A percentile compares a stretch with the other conserved stretches of the same genome.
Conservation (phyloP, 2,888 invertebrate species). For the Tachina lurida region DNA sequence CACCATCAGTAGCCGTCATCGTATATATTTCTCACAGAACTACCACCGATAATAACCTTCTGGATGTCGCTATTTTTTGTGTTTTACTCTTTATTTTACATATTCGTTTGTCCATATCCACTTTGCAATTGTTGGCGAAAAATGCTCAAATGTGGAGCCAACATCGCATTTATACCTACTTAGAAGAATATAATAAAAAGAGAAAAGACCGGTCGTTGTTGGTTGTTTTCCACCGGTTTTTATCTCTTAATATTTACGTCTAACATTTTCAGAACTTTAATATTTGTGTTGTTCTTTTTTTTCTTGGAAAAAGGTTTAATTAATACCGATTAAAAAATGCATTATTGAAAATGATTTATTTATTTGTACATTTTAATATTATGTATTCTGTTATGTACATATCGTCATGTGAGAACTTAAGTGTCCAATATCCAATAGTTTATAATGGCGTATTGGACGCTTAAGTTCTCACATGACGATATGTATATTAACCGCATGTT, state of each 20-base stretch:
- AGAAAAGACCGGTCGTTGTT: constrained; percentile 51
- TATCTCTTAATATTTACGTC: background rate
- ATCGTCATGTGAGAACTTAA: no score
- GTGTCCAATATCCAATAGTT: no score
- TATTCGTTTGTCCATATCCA: constrained; percentile 40
- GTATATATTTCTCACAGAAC: constrained; percentile 46
- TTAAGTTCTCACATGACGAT: no score
- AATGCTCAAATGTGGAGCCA: constrained; percentile 50
- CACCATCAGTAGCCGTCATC: constrained; percentile 22
- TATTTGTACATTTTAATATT: background rate
- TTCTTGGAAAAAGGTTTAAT: background rate
- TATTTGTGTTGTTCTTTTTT: background rate
- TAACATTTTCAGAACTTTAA: background rate
- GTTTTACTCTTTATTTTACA: constrained; percentile 38
- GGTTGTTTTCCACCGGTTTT: constrained; percentile 37
- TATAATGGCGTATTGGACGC: no score
- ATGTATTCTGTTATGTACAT: no score
- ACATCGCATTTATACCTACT: constrained; percentile 16
- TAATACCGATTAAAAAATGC: background rate
- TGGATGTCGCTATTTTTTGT: constrained; percentile 44
- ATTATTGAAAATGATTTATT: no score
- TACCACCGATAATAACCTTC: constrained; percentile 65
- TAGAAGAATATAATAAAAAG: background rate
- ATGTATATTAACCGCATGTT: background rate
- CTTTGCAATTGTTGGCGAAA: constrained; percentile 52